Base-by-base conservation (phyloP, 2,888 invertebrate species). In the Keiferia lycopersicella region DNA sequence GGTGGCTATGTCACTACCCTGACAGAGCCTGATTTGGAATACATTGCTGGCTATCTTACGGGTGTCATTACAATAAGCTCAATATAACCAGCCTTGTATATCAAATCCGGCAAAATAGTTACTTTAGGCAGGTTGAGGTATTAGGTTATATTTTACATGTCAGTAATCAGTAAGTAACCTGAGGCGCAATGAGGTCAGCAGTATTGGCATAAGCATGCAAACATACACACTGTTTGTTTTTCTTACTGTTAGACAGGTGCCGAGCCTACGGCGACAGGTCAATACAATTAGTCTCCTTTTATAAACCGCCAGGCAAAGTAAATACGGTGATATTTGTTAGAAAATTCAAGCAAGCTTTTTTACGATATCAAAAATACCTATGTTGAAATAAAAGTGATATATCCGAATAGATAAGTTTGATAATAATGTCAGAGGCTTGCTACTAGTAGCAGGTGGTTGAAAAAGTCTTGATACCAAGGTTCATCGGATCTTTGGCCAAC, bases 161-260 rank as follows among this genome's bases (percentile, higher is more conserved):
- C 69, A 69, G 73, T 71, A 74, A 74, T 66, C 69, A 69, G 73
- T 71, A 74, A 74, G 63, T 58, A 64, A 65, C 70, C 74, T 71
- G 72, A 72, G 77, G 79, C 80, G 76, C 78, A 85, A 79, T 77
- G 84, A 81, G 87, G 87, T 82, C 86, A 80, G 72, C 71, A 69
- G 70, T 88, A 81, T 86, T 83, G 77, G 82, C 78, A 72, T 75
- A 79, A 80, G 71, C 71, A 74, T 71, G 75, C 78, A 87, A 89
- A 89, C 81, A 87, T 72, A 70, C 73, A 2, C 2, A 71, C 70
- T 85, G 80, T 86, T 85, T 84, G 77, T 80, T 74, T 76, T 80
- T 73, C 77, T 82, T 79, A 83, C 81, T 45, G 34, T 16, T 53
- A 60, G 60, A 14, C 62, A 62, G 62, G 62, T 62, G 62, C 51